Conservation (phyloP, 2,797 vertebrate species). For the Acrossocheilus fasciatus region DNA sequence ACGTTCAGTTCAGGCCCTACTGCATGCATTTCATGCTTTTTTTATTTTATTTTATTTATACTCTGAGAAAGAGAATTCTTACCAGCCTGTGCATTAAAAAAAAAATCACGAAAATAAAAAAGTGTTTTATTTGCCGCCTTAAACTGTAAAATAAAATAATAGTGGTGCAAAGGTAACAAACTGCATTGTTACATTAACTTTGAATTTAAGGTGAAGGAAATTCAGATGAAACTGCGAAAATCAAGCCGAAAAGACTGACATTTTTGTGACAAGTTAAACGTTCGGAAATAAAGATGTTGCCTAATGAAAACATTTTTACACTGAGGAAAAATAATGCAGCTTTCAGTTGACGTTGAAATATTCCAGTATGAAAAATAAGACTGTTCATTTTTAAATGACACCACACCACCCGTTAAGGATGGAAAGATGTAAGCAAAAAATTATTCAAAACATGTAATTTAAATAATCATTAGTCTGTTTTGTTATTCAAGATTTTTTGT, state of each 20-base stretch:
- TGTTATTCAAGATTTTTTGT: not conserved
- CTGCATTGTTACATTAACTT: not conserved
- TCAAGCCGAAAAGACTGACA: too few species aligned
- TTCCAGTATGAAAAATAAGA: not conserved
- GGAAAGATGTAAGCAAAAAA: not conserved
- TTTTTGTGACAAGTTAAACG: not conserved
- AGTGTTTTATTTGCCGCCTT: not conserved
- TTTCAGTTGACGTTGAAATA: not conserved
- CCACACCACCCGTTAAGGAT: not conserved
- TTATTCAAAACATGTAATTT: not conserved
- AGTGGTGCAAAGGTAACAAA: not conserved
- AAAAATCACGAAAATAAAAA: not conserved
- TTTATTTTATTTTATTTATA: not conserved
- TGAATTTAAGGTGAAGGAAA: not conserved
- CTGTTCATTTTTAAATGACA: not conserved
- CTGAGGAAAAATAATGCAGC: not conserved
- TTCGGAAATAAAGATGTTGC: not conserved
- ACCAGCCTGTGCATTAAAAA: not conserved
- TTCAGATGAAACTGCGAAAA: not conserved
- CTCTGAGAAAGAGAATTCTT: not conserved
- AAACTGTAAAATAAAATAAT: not conserved
- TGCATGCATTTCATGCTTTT: not conserved
- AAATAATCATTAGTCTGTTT: conserved; percentile 10
- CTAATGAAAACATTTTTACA: too few species aligned
- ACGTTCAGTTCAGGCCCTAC: not conserved